These are phyloP conservation scores for Bradypus variegatus DNA, from an alignment of 2,797 vertebrate species.

Conservation along the genomic window DNA sequence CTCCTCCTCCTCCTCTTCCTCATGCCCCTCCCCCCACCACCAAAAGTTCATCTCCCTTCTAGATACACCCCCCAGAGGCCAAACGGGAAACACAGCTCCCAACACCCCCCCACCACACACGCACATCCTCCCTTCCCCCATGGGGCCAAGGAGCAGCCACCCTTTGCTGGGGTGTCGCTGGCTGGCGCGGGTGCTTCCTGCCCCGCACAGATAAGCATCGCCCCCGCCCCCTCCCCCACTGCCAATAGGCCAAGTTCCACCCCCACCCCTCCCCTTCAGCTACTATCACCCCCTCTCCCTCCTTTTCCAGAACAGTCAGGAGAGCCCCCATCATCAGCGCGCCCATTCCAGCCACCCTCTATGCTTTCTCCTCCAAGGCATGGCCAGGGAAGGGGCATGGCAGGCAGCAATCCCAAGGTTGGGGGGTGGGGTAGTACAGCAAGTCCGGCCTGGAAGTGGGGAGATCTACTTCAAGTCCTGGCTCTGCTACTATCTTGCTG, in stretches of 20 bases:
- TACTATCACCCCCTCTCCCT: neutral
- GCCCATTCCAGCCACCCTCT: neutral
- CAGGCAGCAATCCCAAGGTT: neutral
- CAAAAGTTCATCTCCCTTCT: slow-evolving; percentile 61
- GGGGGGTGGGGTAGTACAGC: neutral
- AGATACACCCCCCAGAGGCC: slow-evolving; percentile 16
- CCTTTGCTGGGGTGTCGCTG: slow-evolving; percentile 60
- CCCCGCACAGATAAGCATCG: slow-evolving; percentile 67
- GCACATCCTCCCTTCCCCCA: slow-evolving; percentile 56
- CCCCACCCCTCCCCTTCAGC: neutral
- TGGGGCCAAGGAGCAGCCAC: slow-evolving; percentile 59
- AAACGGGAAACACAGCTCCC: slow-evolving; percentile 43
- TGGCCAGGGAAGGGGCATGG: neutral
- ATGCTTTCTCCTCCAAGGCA: neutral
- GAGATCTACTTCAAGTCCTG: neutral
- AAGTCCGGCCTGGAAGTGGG: neutral
- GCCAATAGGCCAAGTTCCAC: slow-evolving; percentile 56
- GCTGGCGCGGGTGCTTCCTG: slow-evolving; percentile 62
- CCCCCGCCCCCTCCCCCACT: slow-evolving; percentile 51
- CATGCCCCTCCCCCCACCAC: neutral
- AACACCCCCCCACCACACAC: slow-evolving; percentile 3
- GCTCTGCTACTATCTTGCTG: neutral
- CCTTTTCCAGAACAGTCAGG: neutral
- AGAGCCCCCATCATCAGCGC: neutral
- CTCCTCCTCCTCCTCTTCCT: neutral